These are phyloP conservation scores for Carassius auratus DNA, from an alignment of 2,113 vertebrate genomes.

Conservation along the genomic window DNA sequence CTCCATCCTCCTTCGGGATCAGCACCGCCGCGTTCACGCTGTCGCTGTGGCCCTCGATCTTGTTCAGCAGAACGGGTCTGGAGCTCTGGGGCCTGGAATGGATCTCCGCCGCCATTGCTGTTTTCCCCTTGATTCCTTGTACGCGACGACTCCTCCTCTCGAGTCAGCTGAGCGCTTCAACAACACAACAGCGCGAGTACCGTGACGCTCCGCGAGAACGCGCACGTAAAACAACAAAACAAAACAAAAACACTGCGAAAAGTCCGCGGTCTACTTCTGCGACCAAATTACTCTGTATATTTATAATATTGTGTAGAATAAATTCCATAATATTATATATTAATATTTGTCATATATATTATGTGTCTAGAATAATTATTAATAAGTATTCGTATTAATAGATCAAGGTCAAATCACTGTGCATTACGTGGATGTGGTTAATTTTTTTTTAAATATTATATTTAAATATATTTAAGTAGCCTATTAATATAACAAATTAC, in stretches of 20 bases:
- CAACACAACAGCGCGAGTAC: neutral
- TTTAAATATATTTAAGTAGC: neutral
- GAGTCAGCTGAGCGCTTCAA: conserved; percentile 68
- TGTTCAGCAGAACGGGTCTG: conserved; percentile 90
- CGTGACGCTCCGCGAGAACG: neutral
- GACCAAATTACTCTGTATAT: neutral
- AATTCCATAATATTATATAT: too few relatives aligned
- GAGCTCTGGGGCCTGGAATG: conserved; percentile 92
- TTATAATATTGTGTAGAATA: neutral
- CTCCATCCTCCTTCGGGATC: conserved; percentile 94
- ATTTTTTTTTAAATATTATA: too few relatives aligned
- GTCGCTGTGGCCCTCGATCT: conserved; percentile 94
- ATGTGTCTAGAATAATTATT: too few relatives aligned
- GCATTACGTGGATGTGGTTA: neutral
- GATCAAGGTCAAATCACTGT: neutral
- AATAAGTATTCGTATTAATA: too few relatives aligned
- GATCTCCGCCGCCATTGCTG: conserved; percentile 91
- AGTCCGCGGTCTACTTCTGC: neutral
- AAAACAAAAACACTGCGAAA: too few relatives aligned
- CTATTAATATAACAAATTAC: too few relatives aligned
- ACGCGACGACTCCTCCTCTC: conserved; percentile 59
- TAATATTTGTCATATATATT: too few relatives aligned
- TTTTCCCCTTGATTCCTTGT: neutral
- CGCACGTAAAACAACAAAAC: too few relatives aligned
- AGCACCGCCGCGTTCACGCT: conserved; percentile 86